Conservation (phyloP, 2,888 invertebrate species). For the Mantis religiosa region DNA sequence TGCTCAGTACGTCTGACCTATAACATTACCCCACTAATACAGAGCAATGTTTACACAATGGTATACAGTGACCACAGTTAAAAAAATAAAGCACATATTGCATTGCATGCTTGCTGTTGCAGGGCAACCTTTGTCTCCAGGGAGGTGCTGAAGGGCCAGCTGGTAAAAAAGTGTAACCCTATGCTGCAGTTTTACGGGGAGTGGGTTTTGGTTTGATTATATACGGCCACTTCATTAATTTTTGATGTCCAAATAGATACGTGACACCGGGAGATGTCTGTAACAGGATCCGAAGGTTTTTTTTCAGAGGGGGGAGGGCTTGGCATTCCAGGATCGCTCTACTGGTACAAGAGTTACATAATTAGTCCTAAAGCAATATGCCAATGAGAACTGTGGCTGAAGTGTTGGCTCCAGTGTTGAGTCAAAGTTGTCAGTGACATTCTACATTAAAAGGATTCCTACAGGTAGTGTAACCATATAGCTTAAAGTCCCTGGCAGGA, state of each 20-base stretch:
- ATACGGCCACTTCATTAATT: constrained; percentile 4
- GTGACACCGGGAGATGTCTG: background rate
- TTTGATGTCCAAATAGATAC: background rate
- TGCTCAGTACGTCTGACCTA: background rate
- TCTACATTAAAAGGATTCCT: background rate
- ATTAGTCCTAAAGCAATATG: constrained; percentile 4
- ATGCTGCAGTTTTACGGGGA: background rate
- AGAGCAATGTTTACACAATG: background rate
- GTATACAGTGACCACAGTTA: background rate
- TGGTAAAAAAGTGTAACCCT: background rate
- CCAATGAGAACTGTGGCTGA: background rate
- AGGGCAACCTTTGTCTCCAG: background rate
- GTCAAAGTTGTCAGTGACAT: background rate
- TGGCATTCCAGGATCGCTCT: background rate
- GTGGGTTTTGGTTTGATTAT: background rate
- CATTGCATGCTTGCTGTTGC: background rate
- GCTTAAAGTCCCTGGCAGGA: no score
- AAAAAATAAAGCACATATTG: background rate
- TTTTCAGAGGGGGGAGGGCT: background rate
- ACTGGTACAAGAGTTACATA: constrained; percentile 3
- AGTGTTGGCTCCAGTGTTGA: background rate
- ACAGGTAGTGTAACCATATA: background rate
- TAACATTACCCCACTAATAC: background rate
- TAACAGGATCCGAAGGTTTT: background rate
- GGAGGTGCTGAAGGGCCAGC: background rate